Evolutionary conservation across 2,797 vertebrate species (phyloP).

Genomic region (Sebastes aleutianus): DNA sequence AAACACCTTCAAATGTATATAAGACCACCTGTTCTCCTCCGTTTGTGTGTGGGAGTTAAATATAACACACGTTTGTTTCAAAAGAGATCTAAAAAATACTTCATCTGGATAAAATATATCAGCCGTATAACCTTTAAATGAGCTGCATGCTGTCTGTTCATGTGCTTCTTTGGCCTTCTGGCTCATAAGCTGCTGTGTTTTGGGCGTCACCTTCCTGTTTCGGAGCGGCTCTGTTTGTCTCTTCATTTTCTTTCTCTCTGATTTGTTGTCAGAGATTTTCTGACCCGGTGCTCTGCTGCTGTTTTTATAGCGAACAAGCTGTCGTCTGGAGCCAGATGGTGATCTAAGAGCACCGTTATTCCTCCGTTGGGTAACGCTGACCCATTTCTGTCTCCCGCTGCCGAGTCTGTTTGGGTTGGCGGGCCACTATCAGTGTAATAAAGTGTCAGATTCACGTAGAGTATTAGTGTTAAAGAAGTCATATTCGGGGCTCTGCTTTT

Average conservation of each 20-base stretch:
- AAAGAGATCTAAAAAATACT: neutral
- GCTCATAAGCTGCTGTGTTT: neutral
- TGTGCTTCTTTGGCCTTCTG: neutral
- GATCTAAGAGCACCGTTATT: slow-evolving; percentile 34
- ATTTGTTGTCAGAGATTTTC: slow-evolving; percentile 22
- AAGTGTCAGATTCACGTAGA: neutral
- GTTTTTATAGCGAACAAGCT: slow-evolving; percentile 16
- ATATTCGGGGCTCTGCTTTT: neutral
- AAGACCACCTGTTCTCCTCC: neutral
- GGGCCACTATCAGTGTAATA: neutral
- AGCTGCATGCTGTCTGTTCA: neutral
- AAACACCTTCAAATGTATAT: neutral
- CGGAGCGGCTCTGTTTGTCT: neutral
- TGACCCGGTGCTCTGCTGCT: slow-evolving; percentile 16
- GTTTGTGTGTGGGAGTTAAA: neutral
- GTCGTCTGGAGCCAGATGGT: slow-evolving; percentile 37
- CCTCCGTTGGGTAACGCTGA: slow-evolving; percentile 37
- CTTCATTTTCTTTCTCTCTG: slow-evolving; percentile 9
- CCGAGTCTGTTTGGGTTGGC: slow-evolving; percentile 6
- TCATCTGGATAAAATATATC: neutral
- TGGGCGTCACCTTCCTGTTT: neutral
- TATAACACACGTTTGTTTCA: neutral
- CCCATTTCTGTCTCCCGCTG: slow-evolving; percentile 32
- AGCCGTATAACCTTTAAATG: neutral
- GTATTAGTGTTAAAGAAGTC: neutral